Percentiles rank a stretch among this genome's conserved stretches.
phyloP scores from a whole-genome alignment of 2,797 vertebrate species.

The Sebastes flavidus region DNA sequence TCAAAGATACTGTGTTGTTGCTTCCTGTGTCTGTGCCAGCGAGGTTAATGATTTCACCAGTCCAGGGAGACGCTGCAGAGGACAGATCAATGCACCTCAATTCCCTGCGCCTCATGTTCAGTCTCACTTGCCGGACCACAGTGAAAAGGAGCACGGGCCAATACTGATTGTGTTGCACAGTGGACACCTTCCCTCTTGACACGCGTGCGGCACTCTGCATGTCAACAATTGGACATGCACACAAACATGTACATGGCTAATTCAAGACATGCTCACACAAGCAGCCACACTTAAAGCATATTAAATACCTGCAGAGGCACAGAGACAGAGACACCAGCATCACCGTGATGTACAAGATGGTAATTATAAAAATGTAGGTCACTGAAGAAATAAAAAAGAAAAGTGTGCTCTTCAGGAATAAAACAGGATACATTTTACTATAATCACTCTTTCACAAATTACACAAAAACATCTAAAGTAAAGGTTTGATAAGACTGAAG shows the following conservation, averaged over 20 bases:
- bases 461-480: not conserved
- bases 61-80: constrained; percentile 77
- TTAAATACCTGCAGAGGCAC: constrained; percentile 25
- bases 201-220: constrained; percentile 31
- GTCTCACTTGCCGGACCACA: constrained; percentile 77
- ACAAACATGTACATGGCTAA: constrained; percentile 26
- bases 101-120: constrained; percentile 80
- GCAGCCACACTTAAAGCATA: constrained; percentile 1
- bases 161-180: constrained; percentile 64
- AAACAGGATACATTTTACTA: not conserved
- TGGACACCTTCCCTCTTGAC: constrained; percentile 27
- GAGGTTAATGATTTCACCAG: constrained; percentile 87
- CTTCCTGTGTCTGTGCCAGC: constrained; percentile 82
- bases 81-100: constrained; percentile 87
- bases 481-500: not conserved
- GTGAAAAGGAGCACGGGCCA: constrained; percentile 72
- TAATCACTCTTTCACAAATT: not conserved
- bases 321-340: not conserved
- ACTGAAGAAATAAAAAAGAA: not conserved
- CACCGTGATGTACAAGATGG: not conserved
- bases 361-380: not conserved
- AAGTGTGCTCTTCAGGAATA: not conserved
- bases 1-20: constrained; percentile 84
- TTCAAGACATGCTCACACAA: constrained; percentile 7
- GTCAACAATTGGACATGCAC: constrained; percentile 35